Evolutionary conservation across 2,888 invertebrate species (phyloP).

Genomic region (Hirtodrosophila histrioides): DNA sequence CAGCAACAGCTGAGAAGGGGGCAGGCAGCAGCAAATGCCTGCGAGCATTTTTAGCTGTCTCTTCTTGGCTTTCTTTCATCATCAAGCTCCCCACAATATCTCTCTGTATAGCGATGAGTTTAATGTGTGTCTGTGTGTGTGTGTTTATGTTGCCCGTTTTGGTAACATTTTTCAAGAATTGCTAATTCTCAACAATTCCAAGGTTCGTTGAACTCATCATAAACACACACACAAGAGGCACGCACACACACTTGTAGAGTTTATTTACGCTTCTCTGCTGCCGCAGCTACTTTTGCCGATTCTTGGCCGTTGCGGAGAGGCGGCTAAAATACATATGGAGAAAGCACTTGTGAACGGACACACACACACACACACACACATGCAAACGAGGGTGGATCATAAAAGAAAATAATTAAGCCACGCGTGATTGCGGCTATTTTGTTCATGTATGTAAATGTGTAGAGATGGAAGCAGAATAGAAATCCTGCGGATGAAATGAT

Average conservation of each 20-base stretch:
- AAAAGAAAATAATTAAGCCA: conserved; percentile 15
- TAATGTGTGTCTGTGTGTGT: conserved; percentile 42
- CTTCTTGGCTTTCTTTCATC: conserved; percentile 68
- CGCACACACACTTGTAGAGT: conserved; percentile 47
- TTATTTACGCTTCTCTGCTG: conserved; percentile 66
- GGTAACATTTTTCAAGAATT: conserved; percentile 81
- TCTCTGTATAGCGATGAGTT: conserved; percentile 35
- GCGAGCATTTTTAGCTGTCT: conserved; percentile 56
- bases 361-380: conserved; percentile 24
- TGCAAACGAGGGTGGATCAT: conserved; percentile 50
- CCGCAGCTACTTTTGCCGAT: conserved; percentile 61
- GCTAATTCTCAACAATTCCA: conserved; percentile 81
- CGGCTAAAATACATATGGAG: conserved; percentile 70
- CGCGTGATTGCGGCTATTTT: too few species aligned
- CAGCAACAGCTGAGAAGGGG: conserved; percentile 32
- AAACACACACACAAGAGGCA: conserved; percentile 47
- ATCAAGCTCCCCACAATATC: conserved; percentile 49
- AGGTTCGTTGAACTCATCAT: conserved; percentile 78
- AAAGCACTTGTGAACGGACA: conserved; percentile 72
- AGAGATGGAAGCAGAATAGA: too few species aligned
- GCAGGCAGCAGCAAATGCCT: conserved; percentile 54
- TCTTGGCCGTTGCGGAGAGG: conserved; percentile 62
- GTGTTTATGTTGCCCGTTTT: conserved; percentile 75
- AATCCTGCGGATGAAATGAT: too few species aligned
- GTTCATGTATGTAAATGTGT: too few species aligned